Evolutionary conservation across 1,140 invertebrate genomes (phyloP), one percentile per base, ranked within the genome.

Genomic region (Pantala flavescens): DNA sequence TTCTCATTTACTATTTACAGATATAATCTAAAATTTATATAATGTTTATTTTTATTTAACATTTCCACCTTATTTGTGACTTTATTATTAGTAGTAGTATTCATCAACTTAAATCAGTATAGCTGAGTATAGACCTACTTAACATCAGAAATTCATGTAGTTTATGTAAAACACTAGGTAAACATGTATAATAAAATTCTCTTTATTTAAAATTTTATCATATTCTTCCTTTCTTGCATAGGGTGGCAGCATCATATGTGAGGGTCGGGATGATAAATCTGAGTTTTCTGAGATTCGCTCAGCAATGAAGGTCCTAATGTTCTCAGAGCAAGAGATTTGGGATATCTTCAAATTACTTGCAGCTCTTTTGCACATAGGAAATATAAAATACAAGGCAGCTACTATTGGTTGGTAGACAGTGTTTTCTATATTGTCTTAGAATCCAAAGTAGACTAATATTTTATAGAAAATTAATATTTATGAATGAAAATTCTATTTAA

Each of bases 221-320:
- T 63, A 21, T 63, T 5, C 12, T 63, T 36, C 12, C 49, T 5
- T 63, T 63, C 12, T 63, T 49, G 43, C n/a, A 24, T 77, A 88
- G 86, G 89, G 88, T 24, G 85, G 86, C 70, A 83, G 83, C 74
- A 84, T 87, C 3, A 88, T 85, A 0, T 91, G 93, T 81, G 92
- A 95, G 70, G 93, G 93, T 0, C 83, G 93, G 75, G 89, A 96
- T 81, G 95, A 97, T 82, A 86, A 87, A 7, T 84, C 88, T 63
- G 94, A 97, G 80, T 97, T 96, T 84, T 87, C 90, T 12, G 91
- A 95, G 78, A 93, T 98, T 76, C 85, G 90, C 75, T 92, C 91
- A 2, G 94, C 95, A 10, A 94, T 98, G 87, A 95, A 95, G 84
- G 93, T 97, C 0, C 84, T 98, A 0, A 93, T 95, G 83, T 97